These are phyloP conservation scores for Coryphaenoides rupestris DNA, from an alignment of 2,113 vertebrate genomes.

Conservation along the genomic window DNA sequence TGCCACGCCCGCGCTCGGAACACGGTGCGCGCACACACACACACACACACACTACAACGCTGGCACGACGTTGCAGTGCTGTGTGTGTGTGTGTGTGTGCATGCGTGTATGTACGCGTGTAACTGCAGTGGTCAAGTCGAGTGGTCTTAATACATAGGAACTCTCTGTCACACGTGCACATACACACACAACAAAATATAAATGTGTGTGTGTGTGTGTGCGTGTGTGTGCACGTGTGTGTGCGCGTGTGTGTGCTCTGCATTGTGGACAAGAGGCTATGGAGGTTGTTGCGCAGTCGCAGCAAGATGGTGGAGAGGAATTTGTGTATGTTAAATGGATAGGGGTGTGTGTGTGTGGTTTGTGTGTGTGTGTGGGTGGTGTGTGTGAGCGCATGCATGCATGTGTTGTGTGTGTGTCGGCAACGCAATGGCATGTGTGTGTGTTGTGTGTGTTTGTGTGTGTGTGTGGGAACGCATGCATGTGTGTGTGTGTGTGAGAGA, in stretches of 20 bases:
- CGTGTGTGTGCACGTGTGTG: slow-evolving; percentile 5
- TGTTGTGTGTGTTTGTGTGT: too few species aligned
- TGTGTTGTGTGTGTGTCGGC: too few species aligned
- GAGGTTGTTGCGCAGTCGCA: not conserved
- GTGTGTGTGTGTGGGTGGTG: slow-evolving; percentile 8
- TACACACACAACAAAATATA: slow-evolving; percentile 1
- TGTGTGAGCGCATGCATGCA: too few species aligned
- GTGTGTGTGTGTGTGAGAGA: not conserved
- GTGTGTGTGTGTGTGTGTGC: too few species aligned
- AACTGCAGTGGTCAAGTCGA: too few species aligned
- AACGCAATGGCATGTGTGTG: too few species aligned
- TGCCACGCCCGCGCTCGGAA: slow-evolving; percentile 78
- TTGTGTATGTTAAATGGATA: too few species aligned
- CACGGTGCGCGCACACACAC: too few species aligned
- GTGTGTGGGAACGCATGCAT: too few species aligned
- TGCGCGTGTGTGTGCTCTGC: not conserved
- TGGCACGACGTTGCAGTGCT: too few species aligned
- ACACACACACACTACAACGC: not conserved
- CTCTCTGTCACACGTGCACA: not conserved
- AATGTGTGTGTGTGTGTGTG: not conserved
- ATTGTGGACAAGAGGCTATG: not conserved
- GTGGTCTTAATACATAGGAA: not conserved
- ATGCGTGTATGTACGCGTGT: too few species aligned
- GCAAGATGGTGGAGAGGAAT: too few species aligned
- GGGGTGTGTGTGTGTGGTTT: slow-evolving; percentile 1